Evolutionary conservation across 2,888 invertebrate genomes (phyloP), one percentile per base, ranked within the genome.

Genomic region (Globia sparganii): DNA sequence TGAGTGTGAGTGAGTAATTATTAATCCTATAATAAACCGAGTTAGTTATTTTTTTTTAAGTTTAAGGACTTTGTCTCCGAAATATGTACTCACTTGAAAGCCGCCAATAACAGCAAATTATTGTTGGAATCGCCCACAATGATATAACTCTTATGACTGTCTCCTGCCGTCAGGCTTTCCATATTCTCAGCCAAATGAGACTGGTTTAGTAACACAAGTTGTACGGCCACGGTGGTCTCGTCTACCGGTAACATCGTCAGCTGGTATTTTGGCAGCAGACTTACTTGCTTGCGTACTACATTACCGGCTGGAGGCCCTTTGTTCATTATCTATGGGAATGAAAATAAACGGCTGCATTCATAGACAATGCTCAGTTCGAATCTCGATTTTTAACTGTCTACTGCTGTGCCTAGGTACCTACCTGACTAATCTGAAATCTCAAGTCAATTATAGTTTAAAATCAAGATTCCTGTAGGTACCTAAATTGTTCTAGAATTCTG

Each of bases 231-330:
- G 1, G 92, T 91, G 46, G 88, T 91, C 70, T 93, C 91, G 78
- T 94, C 93, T 43, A 94, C 80, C 31, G 95, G 93, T 25, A 91
- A 93, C 40, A 96, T 88, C 2, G 91, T 92, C 28, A 98, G 81
- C 40, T 94, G 92, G 92, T 98, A 98, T 87, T 97, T 97, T 0
- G 98, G 98, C 6, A 98, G 94, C 34, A 97, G 93, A 65, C 94
- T 93, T 25, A 98, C 97, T 92, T 97, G 97, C 81, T 97, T 97
- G 62, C 97, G 96, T 5, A 98, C 91, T 64, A 97, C 93, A 90
- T 97, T 98, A 6, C 98, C 98, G 85, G 98, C 97, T 65, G 98
- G 98, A 25, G 98, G 97, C 62, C 97, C 97, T 91, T 98, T 97
- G 91, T 98, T 98, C 89, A 98, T 97, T 90, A 98, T 98, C 98